Base-by-base conservation (phyloP, 2,888 invertebrate species). In the Endotricha flammealis region DNA sequence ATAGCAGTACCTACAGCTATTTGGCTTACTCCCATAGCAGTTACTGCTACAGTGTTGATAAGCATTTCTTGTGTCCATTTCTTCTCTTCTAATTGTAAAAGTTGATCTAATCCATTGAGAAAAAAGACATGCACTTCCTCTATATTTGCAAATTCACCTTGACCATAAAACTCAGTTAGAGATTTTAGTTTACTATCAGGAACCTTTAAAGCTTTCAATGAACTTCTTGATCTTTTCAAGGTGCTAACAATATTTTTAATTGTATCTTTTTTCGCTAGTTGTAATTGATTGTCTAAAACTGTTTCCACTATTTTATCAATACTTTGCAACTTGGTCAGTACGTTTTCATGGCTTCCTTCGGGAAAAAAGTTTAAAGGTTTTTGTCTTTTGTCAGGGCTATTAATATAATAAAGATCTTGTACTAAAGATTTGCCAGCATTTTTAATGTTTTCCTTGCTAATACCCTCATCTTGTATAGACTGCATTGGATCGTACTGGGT, bases 41-140 rank as follows among this genome's bases (percentile, higher is more conserved):
- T 25, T n/a, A 57, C 38, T 2, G 27, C 12, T 32, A 24, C 31
- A 17, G 42, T 41, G 22, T 20, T 45, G 12, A 28, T 28, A 17
- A 41, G 32, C 47, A 49, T 53, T 28, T 29, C 35, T 9, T 7
- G n/a, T 12, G 55, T 52, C 35, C 42, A 55, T 39, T 40, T 44
- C 12, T 49, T 42, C 30, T 52, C 48, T 36, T 46, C 46, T 25
- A 50, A 17, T 25, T 29, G 24, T 23, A 54, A 11, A 16, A 55
- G 23, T 14, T 40, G 30, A 30, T 47, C 46, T 24, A 52, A 48
- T 9, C 55, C 48, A 43, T 53, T 52, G 7, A 48, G 36, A n/a
- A 23, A 12, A 31, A 54, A 52, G 1, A 41, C 14, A 11, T 30
- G 17, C 3, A 55, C 23, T 43, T 55, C 55, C 28, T 45, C 39